These are phyloP conservation scores for Nephotettix cincticeps DNA, from an alignment of 1,140 invertebrate genomes.

Conservation along the genomic window DNA sequence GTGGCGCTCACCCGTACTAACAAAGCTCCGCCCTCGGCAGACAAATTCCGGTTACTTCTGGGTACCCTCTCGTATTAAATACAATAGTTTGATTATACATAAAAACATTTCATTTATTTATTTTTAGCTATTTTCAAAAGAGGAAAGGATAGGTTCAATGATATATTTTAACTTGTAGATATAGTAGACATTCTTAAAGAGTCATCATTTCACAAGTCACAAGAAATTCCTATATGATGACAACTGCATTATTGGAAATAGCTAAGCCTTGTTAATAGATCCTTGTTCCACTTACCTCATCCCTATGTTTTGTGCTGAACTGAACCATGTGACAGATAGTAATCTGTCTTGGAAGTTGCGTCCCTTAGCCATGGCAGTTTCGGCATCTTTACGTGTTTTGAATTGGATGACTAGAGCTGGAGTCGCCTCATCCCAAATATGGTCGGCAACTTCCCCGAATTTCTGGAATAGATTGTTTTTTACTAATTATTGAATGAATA, in stretches of 20 bases:
- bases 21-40: too few relatives aligned
- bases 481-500: not conserved
- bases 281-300: too few relatives aligned
- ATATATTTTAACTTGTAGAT: not conserved
- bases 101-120: not conserved
- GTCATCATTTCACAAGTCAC: not conserved
- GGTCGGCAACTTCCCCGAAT: slow-evolving; percentile 70
- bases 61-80: too few relatives aligned
- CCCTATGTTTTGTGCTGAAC: slow-evolving; percentile 31
- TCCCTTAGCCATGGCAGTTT: slow-evolving; percentile 65
- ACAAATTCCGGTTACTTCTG: too few relatives aligned
- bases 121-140: not conserved
- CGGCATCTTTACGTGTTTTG: slow-evolving; percentile 70
- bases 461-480: slow-evolving; percentile 52
- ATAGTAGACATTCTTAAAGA: not conserved
- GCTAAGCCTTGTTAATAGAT: too few relatives aligned
- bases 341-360: slow-evolving; percentile 60
- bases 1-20: too few relatives aligned
- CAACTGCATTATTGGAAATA: too few relatives aligned
- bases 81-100: too few relatives aligned
- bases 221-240: not conserved
- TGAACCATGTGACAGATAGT: slow-evolving; percentile 48
- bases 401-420: slow-evolving; percentile 70
- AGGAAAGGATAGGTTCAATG: not conserved
- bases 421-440: slow-evolving; percentile 62